phyloP scores from a whole-genome alignment of 2,113 vertebrate genomes.

The Takifugu flavidus region DNA sequence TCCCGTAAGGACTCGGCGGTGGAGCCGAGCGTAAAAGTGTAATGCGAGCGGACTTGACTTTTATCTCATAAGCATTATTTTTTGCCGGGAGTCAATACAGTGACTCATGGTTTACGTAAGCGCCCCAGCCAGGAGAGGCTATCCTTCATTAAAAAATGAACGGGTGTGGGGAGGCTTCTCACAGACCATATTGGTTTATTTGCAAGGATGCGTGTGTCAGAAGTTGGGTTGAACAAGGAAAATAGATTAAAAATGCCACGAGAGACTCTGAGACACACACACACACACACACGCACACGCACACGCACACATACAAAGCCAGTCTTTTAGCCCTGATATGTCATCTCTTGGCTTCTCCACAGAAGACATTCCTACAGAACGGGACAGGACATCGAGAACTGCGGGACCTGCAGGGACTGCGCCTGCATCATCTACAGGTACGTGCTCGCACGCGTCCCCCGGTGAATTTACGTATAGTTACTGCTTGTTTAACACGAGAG shows the following conservation, averaged over 20 bases:
- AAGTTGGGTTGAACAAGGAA: constrained; percentile 9
- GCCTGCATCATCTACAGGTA: constrained; percentile 90
- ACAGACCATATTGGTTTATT: constrained; percentile 28
- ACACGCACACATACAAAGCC: constrained; percentile 20
- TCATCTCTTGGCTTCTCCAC: constrained; percentile 63
- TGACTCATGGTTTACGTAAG: constrained; percentile 69
- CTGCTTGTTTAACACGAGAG: constrained; percentile 19
- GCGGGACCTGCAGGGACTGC: constrained; percentile 86
- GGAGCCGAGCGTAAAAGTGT: constrained; percentile 17
- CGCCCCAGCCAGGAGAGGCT: constrained; percentile 29
- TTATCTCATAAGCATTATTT: constrained; percentile 65
- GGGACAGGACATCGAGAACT: constrained; percentile 87
- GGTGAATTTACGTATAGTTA: constrained; percentile 28
- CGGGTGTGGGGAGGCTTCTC: constrained; percentile 32
- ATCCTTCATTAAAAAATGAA: constrained; percentile 66
- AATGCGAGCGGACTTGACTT: constrained; percentile 54
- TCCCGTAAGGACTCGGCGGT: constrained; percentile 26
- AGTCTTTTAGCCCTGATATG: constrained; percentile 59
- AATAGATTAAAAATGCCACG: constrained; percentile 32
- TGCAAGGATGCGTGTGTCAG: constrained; percentile 16
- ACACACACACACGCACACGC: not conserved
- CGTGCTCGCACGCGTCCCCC: not conserved
- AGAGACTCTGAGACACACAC: not conserved
- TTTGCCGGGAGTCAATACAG: constrained; percentile 53
- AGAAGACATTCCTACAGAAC: constrained; percentile 84